Evolutionary conservation across 2,113 vertebrate genomes (phyloP), one percentile per base, ranked within the genome.

Genomic region (Catharus minimus): DNA sequence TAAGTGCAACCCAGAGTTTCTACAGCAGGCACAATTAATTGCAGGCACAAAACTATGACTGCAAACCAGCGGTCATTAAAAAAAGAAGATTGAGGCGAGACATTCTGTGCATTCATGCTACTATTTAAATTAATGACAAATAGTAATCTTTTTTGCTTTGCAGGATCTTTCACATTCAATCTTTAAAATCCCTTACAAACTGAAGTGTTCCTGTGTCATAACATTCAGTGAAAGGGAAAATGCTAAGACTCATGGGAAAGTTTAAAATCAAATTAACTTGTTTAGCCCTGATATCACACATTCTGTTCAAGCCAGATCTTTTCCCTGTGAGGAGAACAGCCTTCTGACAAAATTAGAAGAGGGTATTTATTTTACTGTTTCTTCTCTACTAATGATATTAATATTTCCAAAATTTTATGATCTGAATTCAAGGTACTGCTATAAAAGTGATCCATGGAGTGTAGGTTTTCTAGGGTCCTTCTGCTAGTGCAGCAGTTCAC

Each of bases 71-170:
- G 1, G 80, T 78, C 67, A 65, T 90, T 89, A 88, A 62, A 84
- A 92, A 60, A 79, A 86, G 10, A 83, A 86, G 81, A 95, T 47
- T 92, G 81, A 95, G 39, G 66, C 0, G 0, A 89, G 81, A 58
- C 55, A 89, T 52, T 82, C 50, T 76, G n/a, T 13, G 17, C 43
- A 56, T 82, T 78, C 71, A 52, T 41, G 24, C 18, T 89, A 78
- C 61, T 84, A 71, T 82, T 92, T 87, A 87, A 92, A 90, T 92
- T 87, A 92, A 69, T 58, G 86, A 74, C 71, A 95, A 86, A 75
- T 26, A 78, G 49, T 43, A 52, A 66, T 55, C 8, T 73, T 91
- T 90, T 90, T 78, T 90, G 26, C 23, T 86, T 88, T 89, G 41
- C 38, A 82, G 27, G 24, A 62, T 73, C 83, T 72, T 89, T 95